These are phyloP conservation scores for Percina caprodes DNA, from an alignment of 2,113 vertebrate species.

Conservation along the genomic window DNA sequence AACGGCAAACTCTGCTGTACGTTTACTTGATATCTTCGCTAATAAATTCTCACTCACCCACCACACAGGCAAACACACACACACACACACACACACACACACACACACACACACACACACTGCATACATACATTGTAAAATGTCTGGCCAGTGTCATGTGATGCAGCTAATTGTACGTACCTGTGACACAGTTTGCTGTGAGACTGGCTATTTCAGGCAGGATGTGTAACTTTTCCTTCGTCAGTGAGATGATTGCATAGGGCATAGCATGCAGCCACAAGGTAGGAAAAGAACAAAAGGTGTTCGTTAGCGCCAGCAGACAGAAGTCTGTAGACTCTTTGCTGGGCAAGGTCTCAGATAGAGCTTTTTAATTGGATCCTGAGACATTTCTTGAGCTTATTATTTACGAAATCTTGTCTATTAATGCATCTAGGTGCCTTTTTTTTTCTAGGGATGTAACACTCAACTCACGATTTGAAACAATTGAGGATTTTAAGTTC, in stretches of 20 bases:
- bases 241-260: background rate
- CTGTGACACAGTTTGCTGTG: background rate
- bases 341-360: background rate
- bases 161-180: background rate
- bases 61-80: too few species aligned
- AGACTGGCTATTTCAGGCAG: background rate
- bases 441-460: too few species aligned
- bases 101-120: too few species aligned
- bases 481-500: too few species aligned
- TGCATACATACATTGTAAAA: too few species aligned
- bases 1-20: too few species aligned
- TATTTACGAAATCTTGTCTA: too few species aligned
- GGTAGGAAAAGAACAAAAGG: background rate
- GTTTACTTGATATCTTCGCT: too few species aligned
- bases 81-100: too few species aligned
- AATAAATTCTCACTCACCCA: too few species aligned
- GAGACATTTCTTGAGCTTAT: constrained; percentile 5
- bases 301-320: background rate
- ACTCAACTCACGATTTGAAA: too few species aligned
- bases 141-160: background rate
- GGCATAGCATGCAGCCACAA: background rate
- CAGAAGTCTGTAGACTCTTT: background rate
- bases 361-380: constrained; percentile 15
- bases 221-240: background rate
- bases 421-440: too few species aligned